Evolutionary conservation across 2,888 invertebrate species (phyloP).

Genomic region (Pterobdella sp.): DNA sequence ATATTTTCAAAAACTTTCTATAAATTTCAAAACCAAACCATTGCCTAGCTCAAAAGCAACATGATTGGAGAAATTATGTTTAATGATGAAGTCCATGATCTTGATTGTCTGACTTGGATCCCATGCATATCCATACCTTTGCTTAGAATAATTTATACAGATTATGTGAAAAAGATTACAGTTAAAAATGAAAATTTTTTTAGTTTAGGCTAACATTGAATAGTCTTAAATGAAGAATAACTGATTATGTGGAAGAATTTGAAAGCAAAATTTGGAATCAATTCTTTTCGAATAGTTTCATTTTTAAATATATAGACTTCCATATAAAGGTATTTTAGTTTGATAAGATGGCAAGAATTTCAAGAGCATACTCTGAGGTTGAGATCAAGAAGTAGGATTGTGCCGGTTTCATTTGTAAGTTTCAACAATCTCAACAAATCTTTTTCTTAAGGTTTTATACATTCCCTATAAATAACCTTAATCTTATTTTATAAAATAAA

Average conservation of each 20-base stretch:
- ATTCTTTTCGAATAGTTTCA: too few relatives aligned
- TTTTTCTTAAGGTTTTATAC: constrained; percentile 6
- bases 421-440: constrained; percentile 29
- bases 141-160: too few relatives aligned
- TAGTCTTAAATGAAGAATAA: too few relatives aligned
- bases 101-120: constrained; percentile 61
- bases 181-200: too few relatives aligned
- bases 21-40: constrained; percentile 39
- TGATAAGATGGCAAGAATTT: too few relatives aligned
- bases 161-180: too few relatives aligned
- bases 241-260: too few relatives aligned
- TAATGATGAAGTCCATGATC: constrained; percentile 60
- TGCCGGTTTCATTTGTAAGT: constrained; percentile 48
- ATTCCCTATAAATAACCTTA: not conserved
- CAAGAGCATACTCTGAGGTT: constrained; percentile 58
- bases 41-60: constrained; percentile 48
- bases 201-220: too few relatives aligned
- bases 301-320: too few relatives aligned
- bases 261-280: too few relatives aligned
- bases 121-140: constrained; percentile 60
- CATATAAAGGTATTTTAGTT: too few relatives aligned
- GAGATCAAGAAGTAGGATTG: constrained; percentile 64
- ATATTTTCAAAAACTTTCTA: not conserved
- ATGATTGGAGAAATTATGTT: constrained; percentile 50
- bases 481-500: not conserved